A percentile compares a stretch with the other conserved stretches of the same genome.
Evolutionary conservation across 1,140 invertebrate species (phyloP).

Genomic region (Zaprionus tsacasi): DNA sequence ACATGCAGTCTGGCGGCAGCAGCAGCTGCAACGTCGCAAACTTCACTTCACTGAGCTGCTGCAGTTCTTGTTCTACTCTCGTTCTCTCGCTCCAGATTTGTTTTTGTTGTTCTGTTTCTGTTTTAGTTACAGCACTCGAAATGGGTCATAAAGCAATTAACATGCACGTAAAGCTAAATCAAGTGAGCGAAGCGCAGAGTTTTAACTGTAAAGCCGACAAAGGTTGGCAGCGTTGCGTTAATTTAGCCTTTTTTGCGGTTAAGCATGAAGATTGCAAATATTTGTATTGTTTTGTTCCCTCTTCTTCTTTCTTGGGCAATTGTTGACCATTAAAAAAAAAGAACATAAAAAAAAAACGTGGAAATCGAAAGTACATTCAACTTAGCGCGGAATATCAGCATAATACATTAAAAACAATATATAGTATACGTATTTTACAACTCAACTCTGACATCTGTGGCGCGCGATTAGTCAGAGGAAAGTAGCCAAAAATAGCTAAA

Average conservation of each 20-base stretch:
- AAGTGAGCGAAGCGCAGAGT: slow-evolving; percentile 46
- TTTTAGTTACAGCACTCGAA: slow-evolving; percentile 30
- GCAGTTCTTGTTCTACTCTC: slow-evolving; percentile 8
- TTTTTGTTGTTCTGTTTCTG: slow-evolving; percentile 37
- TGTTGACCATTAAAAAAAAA: slow-evolving; percentile 67
- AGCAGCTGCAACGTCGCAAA: slow-evolving; percentile 1
- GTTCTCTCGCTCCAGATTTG: slow-evolving; percentile 64
- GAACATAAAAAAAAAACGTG: slow-evolving; percentile 53
- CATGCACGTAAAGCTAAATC: slow-evolving; percentile 68
- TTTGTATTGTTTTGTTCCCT: slow-evolving; percentile 47
- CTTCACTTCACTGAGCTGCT: neutral
- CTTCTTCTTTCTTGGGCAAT: slow-evolving; percentile 49
- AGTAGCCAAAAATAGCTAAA: slow-evolving; percentile 57
- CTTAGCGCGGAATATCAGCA: slow-evolving; percentile 27
- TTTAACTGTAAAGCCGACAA: slow-evolving; percentile 73
- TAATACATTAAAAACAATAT: neutral
- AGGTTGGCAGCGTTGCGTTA: slow-evolving; percentile 35
- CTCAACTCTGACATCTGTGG: neutral
- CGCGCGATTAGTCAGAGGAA: slow-evolving; percentile 34
- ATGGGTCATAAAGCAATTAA: slow-evolving; percentile 79
- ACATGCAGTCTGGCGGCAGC: slow-evolving; percentile 53
- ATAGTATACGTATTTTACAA: neutral
- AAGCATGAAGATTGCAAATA: slow-evolving; percentile 64
- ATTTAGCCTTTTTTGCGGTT: slow-evolving; percentile 25
- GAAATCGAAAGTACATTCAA: slow-evolving; percentile 77